These are phyloP conservation scores for Astyanax mexicanus DNA, from an alignment of 2,797 vertebrate genomes.

Conservation along the genomic window DNA sequence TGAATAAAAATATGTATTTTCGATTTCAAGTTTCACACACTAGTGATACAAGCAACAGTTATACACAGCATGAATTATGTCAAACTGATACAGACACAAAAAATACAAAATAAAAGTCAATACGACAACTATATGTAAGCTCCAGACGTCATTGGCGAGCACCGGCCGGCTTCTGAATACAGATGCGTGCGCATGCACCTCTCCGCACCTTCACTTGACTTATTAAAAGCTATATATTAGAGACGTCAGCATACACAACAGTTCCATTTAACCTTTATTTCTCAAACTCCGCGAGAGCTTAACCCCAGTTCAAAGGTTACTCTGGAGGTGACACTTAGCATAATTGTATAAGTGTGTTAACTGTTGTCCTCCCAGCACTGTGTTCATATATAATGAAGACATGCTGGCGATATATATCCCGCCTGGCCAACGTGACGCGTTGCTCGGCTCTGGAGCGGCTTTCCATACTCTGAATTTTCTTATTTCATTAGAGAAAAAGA, in stretches of 20 bases:
- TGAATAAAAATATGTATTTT: constrained; percentile 1
- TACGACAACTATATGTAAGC: not conserved
- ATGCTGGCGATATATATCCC: constrained; percentile 70
- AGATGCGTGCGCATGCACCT: constrained; percentile 73
- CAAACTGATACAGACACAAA: not conserved
- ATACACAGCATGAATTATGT: not conserved
- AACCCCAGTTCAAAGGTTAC: constrained; percentile 82
- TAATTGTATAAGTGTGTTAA: constrained; percentile 87
- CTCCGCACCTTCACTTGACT: constrained; percentile 77
- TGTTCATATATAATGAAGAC: constrained; percentile 80
- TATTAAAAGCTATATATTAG: constrained; percentile 83
- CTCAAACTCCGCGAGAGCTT: constrained; percentile 81
- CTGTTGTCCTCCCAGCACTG: constrained; percentile 78
- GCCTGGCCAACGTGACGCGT: constrained; percentile 73
- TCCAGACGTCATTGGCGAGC: not conserved
- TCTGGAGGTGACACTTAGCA: constrained; percentile 83
- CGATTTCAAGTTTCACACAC: not conserved
- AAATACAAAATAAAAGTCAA: not conserved
- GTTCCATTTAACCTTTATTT: constrained; percentile 85
- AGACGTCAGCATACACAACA: constrained; percentile 73
- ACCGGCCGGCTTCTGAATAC: constrained; percentile 69
- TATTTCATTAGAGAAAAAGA: not conserved
- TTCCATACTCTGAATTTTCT: not conserved
- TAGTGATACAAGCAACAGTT: not conserved
- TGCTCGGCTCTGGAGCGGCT: not conserved